phyloP scores from a whole-genome alignment of 2,888 invertebrate genomes.

The Pseudolycoriella hygida region DNA sequence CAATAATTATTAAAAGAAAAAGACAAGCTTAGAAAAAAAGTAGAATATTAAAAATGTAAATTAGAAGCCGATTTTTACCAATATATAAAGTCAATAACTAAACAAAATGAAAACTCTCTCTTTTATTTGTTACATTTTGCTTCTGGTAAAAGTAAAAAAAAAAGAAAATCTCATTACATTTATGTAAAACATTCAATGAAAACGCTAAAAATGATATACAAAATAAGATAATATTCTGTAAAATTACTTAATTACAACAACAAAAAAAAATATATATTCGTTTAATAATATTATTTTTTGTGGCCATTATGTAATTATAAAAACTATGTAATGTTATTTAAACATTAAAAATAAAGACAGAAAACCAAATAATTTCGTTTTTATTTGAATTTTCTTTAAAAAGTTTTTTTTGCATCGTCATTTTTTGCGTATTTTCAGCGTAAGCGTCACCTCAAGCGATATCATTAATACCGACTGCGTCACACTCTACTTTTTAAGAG shows the following conservation, averaged over 20 bases:
- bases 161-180: neutral
- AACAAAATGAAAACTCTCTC: too few relatives aligned
- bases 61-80: neutral
- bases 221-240: neutral
- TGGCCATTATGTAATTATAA: conserved; percentile 1
- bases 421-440: too few relatives aligned
- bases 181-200: neutral
- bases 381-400: too few relatives aligned
- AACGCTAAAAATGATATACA: neutral
- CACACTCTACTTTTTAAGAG: too few relatives aligned
- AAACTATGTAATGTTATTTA: conserved; percentile 1
- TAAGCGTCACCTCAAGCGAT: too few relatives aligned
- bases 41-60: neutral
- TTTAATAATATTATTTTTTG: neutral
- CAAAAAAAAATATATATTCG: neutral
- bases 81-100: neutral
- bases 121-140: neutral
- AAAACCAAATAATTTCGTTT: neutral
- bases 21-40: neutral
- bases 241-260: neutral
- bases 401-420: too few relatives aligned
- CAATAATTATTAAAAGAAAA: neutral
- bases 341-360: neutral
- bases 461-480: too few relatives aligned
- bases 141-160: neutral